These are phyloP conservation scores for Nasonovia ribisnigri DNA, from an alignment of 2,888 invertebrate genomes.

Conservation along the genomic window DNA sequence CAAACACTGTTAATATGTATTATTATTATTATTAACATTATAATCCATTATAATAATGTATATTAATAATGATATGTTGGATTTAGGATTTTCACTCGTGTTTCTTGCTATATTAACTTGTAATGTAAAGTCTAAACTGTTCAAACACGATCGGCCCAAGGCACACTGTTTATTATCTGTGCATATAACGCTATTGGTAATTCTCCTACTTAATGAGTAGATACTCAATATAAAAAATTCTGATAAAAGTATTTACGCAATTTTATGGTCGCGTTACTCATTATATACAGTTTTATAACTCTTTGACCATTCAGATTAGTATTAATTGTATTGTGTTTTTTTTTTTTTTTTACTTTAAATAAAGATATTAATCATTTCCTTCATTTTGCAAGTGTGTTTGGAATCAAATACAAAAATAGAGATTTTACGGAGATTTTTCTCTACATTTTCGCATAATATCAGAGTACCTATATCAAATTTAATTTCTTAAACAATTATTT, in stretches of 20 bases:
- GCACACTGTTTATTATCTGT: neutral
- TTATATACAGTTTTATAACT: neutral
- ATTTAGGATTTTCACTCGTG: constrained; percentile 21
- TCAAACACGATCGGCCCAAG: constrained; percentile 29
- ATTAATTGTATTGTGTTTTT: neutral
- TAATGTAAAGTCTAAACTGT: constrained; percentile 31
- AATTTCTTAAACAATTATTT: neutral
- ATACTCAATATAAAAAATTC: neutral
- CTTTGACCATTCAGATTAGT: neutral
- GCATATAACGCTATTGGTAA: neutral
- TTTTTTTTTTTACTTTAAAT: neutral
- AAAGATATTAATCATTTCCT: neutral
- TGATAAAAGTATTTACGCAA: neutral
- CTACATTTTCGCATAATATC: neutral
- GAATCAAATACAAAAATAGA: neutral
- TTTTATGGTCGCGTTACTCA: neutral
- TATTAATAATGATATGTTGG: neutral
- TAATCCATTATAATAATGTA: constrained; percentile 9
- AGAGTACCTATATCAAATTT: neutral
- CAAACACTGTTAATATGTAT: neutral
- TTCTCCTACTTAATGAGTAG: neutral
- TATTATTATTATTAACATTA: neutral
- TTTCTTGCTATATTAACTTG: neutral
- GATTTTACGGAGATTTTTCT: neutral
- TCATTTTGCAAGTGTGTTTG: neutral